These are phyloP conservation scores for Sebastes trivittatus DNA, from an alignment of 2,797 vertebrate species.

Conservation along the genomic window DNA sequence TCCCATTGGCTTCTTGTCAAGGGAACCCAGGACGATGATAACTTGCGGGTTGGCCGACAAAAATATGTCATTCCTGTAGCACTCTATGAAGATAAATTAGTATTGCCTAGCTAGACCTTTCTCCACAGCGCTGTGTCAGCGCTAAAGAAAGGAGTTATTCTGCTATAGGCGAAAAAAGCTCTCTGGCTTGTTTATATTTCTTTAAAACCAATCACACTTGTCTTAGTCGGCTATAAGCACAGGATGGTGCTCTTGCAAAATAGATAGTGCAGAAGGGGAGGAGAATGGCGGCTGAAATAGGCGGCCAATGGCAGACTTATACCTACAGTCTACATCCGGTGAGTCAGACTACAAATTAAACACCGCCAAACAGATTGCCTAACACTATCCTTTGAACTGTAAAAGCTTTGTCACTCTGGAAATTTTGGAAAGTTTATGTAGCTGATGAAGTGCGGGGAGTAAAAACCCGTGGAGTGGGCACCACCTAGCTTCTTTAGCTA, in stretches of 20 bases:
- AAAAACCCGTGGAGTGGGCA: slow-evolving; percentile 2
- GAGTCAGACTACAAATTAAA: not conserved
- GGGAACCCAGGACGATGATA: no score
- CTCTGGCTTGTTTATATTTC: not conserved
- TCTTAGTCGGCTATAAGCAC: rapidly evolving
- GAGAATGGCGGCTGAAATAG: no score
- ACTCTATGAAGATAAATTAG: not conserved
- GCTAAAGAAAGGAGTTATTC: not conserved
- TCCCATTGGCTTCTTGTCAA: no score
- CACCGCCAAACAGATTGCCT: not conserved
- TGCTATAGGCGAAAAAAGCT: not conserved
- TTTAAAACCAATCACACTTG: rapidly evolving
- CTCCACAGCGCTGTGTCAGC: not conserved
- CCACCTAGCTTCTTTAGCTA: slow-evolving; percentile 37
- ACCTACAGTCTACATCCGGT: not conserved
- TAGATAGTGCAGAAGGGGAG: no score
- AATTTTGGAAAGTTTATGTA: not conserved
- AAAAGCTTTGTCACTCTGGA: slow-evolving; percentile 7
- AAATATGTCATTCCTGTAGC: no score
- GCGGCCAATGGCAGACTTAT: not conserved
- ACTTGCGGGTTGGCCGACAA: no score
- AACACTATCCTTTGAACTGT: not conserved
- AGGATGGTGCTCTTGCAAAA: not conserved
- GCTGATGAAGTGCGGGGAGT: not conserved
- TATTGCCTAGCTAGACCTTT: not conserved